Evolutionary conservation across 2,888 invertebrate species (phyloP).

Genomic region (Harpagoxenus sublaevis): DNA sequence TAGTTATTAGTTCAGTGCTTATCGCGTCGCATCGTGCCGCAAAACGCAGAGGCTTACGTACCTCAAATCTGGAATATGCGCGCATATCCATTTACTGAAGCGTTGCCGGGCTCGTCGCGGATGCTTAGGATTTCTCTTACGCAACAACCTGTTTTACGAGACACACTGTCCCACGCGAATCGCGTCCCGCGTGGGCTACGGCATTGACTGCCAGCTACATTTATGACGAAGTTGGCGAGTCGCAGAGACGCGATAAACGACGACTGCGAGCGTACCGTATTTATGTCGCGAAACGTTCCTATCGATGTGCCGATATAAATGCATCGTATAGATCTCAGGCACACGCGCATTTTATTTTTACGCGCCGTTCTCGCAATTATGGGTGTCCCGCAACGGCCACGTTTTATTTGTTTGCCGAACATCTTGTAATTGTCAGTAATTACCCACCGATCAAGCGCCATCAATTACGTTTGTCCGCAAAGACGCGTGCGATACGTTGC

Average conservation of each 20-base stretch:
- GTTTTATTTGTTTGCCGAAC: neutral
- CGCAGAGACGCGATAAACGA: constrained; percentile 57
- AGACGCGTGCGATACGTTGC: neutral
- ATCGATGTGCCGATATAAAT: neutral
- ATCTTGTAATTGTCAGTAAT: constrained; percentile 35
- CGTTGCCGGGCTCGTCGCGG: constrained; percentile 19
- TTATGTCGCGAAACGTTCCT: constrained; percentile 14
- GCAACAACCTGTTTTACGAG: constrained; percentile 77
- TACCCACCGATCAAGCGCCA: constrained; percentile 5
- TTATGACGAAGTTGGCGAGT: constrained; percentile 70
- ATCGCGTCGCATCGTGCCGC: neutral
- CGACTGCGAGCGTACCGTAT: constrained; percentile 19
- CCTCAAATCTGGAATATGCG: constrained; percentile 46
- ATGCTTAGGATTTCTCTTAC: constrained; percentile 74
- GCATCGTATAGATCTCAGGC: neutral
- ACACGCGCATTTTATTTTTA: constrained; percentile 7
- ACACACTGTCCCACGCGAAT: constrained; percentile 75
- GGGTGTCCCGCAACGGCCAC: neutral
- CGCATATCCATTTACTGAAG: constrained; percentile 55
- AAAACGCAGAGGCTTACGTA: neutral
- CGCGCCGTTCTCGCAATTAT: neutral
- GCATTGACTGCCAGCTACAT: constrained; percentile 74
- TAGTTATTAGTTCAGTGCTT: neutral
- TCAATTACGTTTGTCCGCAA: constrained; percentile 16
- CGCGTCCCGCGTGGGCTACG: constrained; percentile 75